Conservation (phyloP, 2,888 invertebrate genomes). For the Pachycephus smyrnensis region DNA sequence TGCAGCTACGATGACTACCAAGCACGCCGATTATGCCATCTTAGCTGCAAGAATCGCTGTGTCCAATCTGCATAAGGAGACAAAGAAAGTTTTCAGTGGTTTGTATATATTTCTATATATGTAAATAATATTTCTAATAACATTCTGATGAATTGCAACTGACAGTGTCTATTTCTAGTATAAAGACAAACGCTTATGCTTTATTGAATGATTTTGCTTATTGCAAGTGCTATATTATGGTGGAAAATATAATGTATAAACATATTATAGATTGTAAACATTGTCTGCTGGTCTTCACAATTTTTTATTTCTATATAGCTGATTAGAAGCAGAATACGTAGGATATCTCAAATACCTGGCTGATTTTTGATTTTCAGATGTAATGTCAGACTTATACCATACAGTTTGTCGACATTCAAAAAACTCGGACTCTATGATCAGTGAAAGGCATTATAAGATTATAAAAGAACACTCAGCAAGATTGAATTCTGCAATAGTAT, state of each 20-base stretch:
- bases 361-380: slow-evolving; percentile 75
- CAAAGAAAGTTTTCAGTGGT: slow-evolving; percentile 93
- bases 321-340: neutral
- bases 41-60: slow-evolving; percentile 93
- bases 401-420: slow-evolving; percentile 81
- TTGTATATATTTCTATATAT: slow-evolving; percentile 37
- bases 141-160: no score
- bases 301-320: neutral
- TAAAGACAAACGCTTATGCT: no score
- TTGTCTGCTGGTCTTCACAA: neutral
- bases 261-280: no score
- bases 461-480: slow-evolving; percentile 88
- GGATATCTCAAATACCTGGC: neutral
- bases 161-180: no score
- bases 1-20: slow-evolving; percentile 97
- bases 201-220: no score
- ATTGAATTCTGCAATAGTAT: slow-evolving; percentile 94
- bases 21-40: slow-evolving; percentile 96
- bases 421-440: slow-evolving; percentile 85
- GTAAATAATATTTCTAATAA: neutral
- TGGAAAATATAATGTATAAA: no score
- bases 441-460: slow-evolving; percentile 83
- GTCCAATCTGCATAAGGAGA: slow-evolving; percentile 98
- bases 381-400: slow-evolving; percentile 87
- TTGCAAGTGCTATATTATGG: no score